Conservation (phyloP, 2,797 vertebrate genomes). For the Orientallactaga sibirica region DNA sequence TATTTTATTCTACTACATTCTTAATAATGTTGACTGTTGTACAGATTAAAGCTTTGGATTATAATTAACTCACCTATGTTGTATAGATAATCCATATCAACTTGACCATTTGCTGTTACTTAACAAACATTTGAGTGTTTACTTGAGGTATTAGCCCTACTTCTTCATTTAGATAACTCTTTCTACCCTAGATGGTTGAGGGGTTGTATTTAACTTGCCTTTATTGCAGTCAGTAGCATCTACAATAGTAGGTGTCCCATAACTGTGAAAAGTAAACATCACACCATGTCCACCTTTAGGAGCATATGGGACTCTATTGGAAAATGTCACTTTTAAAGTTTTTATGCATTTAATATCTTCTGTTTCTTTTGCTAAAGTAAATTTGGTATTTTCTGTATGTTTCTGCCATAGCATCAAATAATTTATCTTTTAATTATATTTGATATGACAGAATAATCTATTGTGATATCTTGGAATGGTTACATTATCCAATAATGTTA, state of each 20-base stretch:
- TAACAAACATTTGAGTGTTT: background rate
- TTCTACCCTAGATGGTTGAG: background rate
- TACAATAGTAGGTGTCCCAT: background rate
- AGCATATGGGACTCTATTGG: background rate
- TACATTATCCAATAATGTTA: slow-evolving; percentile 65
- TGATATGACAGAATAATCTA: slow-evolving; percentile 12
- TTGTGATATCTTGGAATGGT: slow-evolving; percentile 48
- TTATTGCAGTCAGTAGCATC: background rate
- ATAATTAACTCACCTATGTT: background rate
- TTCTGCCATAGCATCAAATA: background rate
- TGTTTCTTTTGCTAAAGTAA: background rate
- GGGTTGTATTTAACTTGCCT: slow-evolving; percentile 31
- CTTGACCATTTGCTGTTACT: background rate
- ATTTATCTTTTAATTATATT: background rate
- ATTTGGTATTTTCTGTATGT: background rate
- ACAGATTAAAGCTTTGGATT: background rate
- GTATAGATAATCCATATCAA: background rate
- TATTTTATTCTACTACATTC: background rate
- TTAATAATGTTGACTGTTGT: background rate
- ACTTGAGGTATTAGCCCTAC: background rate
- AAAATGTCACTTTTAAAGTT: background rate
- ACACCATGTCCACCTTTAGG: background rate
- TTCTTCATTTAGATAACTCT: background rate
- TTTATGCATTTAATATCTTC: background rate
- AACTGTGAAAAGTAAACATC: background rate